phyloP scores from a whole-genome alignment of 2,113 vertebrate species.

The Vidua macroura region DNA sequence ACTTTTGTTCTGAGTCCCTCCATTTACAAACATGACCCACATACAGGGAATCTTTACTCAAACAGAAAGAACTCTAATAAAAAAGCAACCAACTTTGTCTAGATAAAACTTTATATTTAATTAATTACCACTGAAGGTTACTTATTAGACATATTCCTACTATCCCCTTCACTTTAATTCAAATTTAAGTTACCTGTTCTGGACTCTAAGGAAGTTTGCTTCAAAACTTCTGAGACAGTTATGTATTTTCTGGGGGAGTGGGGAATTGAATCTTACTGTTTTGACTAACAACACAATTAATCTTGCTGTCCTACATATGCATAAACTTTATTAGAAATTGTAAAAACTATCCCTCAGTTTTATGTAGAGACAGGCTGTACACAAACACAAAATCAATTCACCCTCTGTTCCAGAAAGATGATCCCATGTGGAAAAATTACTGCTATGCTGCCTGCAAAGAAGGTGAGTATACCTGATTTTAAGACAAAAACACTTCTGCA shows the following conservation, averaged over 20 bases:
- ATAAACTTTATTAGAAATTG: not conserved
- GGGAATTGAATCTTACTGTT: not conserved
- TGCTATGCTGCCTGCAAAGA: not conserved
- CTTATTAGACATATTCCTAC: not conserved
- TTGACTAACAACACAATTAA: not conserved
- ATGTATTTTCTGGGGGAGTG: fast-evolving
- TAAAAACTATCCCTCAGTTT: not conserved
- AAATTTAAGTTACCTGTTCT: not conserved
- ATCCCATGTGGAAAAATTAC: not conserved
- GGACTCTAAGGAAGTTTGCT: not conserved
- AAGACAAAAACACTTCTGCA: not conserved
- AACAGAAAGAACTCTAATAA: not conserved
- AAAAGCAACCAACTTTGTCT: not conserved
- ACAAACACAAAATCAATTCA: not conserved
- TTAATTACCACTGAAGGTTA: not conserved
- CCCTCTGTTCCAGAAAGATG: not conserved
- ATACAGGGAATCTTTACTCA: not conserved
- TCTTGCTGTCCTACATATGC: not conserved
- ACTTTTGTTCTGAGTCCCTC: not conserved
- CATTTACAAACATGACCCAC: not conserved
- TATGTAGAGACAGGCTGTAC: not conserved
- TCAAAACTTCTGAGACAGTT: not conserved
- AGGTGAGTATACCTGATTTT: not conserved
- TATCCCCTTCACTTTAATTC: not conserved
- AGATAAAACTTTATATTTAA: not conserved